Conservation (phyloP, 2,113 vertebrate genomes). For the Hydrolagus affinis region DNA sequence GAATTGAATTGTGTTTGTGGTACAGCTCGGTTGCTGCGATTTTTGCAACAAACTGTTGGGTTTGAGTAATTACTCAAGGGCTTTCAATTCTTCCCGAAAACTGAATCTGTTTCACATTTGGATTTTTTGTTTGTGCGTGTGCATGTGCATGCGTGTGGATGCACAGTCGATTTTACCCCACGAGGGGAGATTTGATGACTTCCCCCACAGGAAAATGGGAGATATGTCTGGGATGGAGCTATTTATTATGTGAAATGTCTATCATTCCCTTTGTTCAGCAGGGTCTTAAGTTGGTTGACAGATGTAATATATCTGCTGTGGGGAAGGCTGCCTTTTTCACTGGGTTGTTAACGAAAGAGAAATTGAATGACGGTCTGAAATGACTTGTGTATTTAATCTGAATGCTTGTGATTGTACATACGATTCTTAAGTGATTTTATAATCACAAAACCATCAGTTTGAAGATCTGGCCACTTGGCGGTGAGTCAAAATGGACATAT, state of each 20-base stretch:
- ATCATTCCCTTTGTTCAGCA: background rate
- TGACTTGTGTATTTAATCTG: background rate
- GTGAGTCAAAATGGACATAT: background rate
- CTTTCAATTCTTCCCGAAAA: background rate
- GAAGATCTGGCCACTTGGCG: background rate
- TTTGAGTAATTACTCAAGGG: background rate
- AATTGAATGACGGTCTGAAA: background rate
- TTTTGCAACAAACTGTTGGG: too few species aligned
- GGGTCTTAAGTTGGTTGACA: background rate
- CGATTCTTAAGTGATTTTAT: background rate
- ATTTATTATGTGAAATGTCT: background rate
- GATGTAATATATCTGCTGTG: too few species aligned
- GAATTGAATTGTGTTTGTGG: background rate
- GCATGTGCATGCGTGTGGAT: background rate
- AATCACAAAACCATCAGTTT: background rate
- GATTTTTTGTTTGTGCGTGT: background rate
- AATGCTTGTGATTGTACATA: background rate
- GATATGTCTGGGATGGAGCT: conserved; percentile 13
- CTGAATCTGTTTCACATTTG: conserved; percentile 10
- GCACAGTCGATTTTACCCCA: background rate
- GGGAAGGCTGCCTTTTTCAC: background rate
- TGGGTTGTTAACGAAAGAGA: background rate
- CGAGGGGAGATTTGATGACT: background rate
- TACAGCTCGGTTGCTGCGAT: background rate
- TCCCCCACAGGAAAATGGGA: background rate